phyloP scores from a whole-genome alignment of 2,797 vertebrate genomes.

The Premnoplex brunnescens region DNA sequence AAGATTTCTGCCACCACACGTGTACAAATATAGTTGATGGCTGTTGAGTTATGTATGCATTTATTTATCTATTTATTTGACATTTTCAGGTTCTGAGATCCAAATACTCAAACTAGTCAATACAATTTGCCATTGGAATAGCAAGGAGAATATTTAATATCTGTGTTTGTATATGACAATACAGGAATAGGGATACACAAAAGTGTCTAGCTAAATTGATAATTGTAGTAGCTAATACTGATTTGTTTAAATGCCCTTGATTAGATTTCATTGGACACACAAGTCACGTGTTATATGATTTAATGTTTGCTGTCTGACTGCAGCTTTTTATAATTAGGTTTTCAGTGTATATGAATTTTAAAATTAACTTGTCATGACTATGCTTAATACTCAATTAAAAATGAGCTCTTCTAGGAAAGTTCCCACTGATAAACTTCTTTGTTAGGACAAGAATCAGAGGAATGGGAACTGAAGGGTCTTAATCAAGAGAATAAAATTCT shows the following conservation, averaged over 20 bases:
- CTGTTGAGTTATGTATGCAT: background rate
- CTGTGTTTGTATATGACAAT: background rate
- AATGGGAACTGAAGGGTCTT: background rate
- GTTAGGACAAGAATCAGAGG: background rate
- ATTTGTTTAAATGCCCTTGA: background rate
- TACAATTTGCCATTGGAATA: background rate
- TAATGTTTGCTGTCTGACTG: background rate
- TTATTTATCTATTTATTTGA: background rate
- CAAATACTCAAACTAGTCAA: background rate
- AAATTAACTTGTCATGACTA: background rate
- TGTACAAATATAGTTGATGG: fast-evolving
- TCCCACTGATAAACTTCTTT: background rate
- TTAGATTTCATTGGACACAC: background rate
- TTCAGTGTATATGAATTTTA: background rate
- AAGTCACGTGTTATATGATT: background rate
- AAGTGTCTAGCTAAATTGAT: background rate
- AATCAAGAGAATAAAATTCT: background rate
- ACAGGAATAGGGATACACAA: background rate
- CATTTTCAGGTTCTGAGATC: background rate
- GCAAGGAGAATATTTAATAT: background rate
- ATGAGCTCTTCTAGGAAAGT: background rate
- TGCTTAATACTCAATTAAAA: background rate
- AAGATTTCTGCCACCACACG: fast-evolving
- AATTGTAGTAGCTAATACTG: background rate
- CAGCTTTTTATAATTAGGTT: background rate